A percentile compares a stretch with the other conserved stretches of the same genome.
phyloP scores from a whole-genome alignment of 2,113 vertebrate species.

The Mionectes macconnelli region DNA sequence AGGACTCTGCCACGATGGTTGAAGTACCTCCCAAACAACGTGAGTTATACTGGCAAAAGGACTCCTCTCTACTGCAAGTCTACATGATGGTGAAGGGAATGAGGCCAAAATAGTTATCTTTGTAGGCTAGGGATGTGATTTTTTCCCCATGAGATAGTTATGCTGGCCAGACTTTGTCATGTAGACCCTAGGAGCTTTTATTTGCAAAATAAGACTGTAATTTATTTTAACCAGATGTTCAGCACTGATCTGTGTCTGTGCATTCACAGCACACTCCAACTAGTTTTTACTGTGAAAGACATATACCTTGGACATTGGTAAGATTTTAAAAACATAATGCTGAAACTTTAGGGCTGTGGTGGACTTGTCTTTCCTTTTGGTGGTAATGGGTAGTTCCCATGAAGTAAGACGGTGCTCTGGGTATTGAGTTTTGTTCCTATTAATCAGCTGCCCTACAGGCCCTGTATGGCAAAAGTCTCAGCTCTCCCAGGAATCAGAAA shows the following conservation, averaged over 20 bases:
- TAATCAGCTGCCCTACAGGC: not conserved
- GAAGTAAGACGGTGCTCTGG: not conserved
- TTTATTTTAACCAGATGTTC: conserved; percentile 68
- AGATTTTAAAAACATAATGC: not conserved
- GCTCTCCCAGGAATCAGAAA: not conserved
- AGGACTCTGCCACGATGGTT: not conserved
- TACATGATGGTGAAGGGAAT: conserved; percentile 29
- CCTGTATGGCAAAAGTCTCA: not conserved
- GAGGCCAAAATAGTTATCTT: conserved; percentile 61
- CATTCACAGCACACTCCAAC: conserved; percentile 5
- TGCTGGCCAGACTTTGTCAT: conserved; percentile 60
- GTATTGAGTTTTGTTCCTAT: not conserved
- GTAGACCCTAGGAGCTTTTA: conserved; percentile 62
- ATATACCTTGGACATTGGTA: not conserved
- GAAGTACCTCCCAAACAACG: not conserved
- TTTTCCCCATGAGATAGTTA: conserved; percentile 65
- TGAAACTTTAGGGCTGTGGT: not conserved
- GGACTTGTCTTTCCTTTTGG: not conserved
- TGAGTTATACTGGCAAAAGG: not conserved
- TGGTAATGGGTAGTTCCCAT: not conserved
- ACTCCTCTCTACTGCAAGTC: not conserved
- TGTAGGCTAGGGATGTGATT: conserved; percentile 51
- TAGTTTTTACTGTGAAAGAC: conserved; percentile 23
- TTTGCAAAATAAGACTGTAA: conserved; percentile 60
- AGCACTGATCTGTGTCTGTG: conserved; percentile 18